Evolutionary conservation across 2,888 invertebrate species (phyloP).

Genomic region (Synanthedon formicaeformis): DNA sequence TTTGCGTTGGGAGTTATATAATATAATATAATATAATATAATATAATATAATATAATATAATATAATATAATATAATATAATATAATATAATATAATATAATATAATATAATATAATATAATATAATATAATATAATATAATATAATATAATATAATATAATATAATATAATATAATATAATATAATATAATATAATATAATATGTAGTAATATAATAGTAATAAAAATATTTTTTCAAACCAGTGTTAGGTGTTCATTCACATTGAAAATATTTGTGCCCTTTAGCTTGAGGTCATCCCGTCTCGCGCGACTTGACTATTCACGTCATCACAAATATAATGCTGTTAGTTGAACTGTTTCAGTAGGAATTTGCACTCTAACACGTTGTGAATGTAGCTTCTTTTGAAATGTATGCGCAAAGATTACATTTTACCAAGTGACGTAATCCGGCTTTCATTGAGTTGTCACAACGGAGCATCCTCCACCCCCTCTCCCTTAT

Average conservation of each 20-base stretch:
- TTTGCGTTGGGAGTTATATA: too few relatives aligned
- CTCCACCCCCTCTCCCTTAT: constrained; percentile 13
- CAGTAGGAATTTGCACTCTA: background rate
- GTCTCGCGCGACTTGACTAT: constrained; percentile 10
- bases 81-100: too few relatives aligned
- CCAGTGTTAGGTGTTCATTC: background rate
- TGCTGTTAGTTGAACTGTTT: background rate
- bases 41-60: too few relatives aligned
- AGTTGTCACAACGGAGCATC: constrained; percentile 18
- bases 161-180: too few relatives aligned
- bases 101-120: too few relatives aligned
- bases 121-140: too few relatives aligned
- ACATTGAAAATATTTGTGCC: constrained; percentile 7
- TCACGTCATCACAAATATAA: constrained; percentile 1
- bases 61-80: too few relatives aligned
- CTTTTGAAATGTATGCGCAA: background rate
- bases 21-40: too few relatives aligned
- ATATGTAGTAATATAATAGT: too few relatives aligned
- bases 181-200: too few relatives aligned
- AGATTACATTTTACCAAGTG: constrained; percentile 7
- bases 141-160: too few relatives aligned
- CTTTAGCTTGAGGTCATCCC: constrained; percentile 11
- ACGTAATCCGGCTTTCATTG: constrained; percentile 34
- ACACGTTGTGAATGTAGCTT: background rate
- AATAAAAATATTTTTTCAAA: too few relatives aligned